Conservation (phyloP, 2,113 vertebrate genomes). For the Uria lomvia region DNA sequence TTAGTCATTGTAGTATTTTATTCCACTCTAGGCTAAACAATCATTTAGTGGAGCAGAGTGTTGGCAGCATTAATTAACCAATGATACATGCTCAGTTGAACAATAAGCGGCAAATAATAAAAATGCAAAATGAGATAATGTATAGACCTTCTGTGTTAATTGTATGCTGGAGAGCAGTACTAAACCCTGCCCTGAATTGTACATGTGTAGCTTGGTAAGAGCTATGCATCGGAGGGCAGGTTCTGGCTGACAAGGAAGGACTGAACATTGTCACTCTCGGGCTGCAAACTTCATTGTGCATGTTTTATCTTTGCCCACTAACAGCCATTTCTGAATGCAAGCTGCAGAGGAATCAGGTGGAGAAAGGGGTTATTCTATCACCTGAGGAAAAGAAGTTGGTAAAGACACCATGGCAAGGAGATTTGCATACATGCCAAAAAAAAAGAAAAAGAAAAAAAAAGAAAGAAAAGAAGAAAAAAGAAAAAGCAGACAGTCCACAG, state of each 20-base stretch:
- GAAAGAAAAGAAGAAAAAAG: neutral
- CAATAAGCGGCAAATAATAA: slow-evolving; percentile 52
- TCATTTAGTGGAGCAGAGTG: slow-evolving; percentile 61
- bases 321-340: neutral
- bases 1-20: slow-evolving; percentile 64
- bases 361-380: neutral
- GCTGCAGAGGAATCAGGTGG: neutral
- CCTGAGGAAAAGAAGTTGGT: neutral
- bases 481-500: neutral
- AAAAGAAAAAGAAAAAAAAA: neutral
- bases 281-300: neutral
- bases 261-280: neutral
- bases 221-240: neutral
- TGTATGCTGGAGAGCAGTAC: neutral
- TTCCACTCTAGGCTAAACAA: slow-evolving; percentile 70
- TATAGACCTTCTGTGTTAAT: slow-evolving; percentile 43
- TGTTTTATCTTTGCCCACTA: neutral
- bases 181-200: neutral
- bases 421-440: neutral
- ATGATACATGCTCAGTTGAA: slow-evolving; percentile 66
- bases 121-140: slow-evolving; percentile 31
- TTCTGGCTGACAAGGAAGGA: neutral
- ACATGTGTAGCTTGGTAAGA: neutral
- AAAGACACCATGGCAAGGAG: neutral
- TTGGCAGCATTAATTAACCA: slow-evolving; percentile 73